These are phyloP conservation scores for Drosophila oshimai DNA, from an alignment of 1,140 invertebrate species.

Conservation along the genomic window DNA sequence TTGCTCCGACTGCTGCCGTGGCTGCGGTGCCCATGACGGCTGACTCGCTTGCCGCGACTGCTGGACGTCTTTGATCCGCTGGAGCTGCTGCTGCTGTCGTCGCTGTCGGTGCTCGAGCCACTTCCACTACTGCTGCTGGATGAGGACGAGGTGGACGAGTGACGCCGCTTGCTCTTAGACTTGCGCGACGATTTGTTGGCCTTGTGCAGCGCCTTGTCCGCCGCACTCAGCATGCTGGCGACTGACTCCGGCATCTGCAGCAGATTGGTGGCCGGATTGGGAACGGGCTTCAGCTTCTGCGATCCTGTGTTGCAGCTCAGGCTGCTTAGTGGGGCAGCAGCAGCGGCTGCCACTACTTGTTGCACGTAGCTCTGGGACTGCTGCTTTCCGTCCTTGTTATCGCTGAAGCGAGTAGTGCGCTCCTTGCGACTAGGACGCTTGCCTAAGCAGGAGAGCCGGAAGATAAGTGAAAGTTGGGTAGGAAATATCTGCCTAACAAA, in stretches of 20 bases:
- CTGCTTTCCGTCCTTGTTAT: conserved; percentile 75
- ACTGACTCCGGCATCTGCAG: conserved; percentile 68
- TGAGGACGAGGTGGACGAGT: conserved; percentile 49
- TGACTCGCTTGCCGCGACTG: conserved; percentile 23
- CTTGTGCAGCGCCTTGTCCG: conserved; percentile 62
- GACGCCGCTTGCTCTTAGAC: conserved; percentile 31
- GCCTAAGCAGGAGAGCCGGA: too few relatives aligned
- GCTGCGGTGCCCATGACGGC: conserved; percentile 21
- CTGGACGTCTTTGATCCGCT: conserved; percentile 47
- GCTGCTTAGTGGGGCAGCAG: conserved; percentile 2
- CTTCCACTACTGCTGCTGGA: conserved; percentile 43
- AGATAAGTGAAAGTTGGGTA: too few relatives aligned
- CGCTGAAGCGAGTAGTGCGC: conserved; percentile 75
- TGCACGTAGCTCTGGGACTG: conserved; percentile 42
- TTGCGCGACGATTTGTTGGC: conserved; percentile 50
- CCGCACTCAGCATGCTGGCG: conserved; percentile 54
- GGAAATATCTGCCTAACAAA: neutral
- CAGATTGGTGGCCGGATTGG: conserved; percentile 65
- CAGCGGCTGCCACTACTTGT: conserved; percentile 44
- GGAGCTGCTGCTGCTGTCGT: conserved; percentile 23
- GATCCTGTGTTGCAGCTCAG: neutral
- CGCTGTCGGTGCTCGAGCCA: conserved; percentile 37
- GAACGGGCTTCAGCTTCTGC: conserved; percentile 50
- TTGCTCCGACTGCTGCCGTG: conserved; percentile 24
- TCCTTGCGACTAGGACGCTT: conserved; percentile 73